These are phyloP conservation scores for Cavia aperea DNA, from an alignment of 2,113 vertebrate species.

Conservation along the genomic window DNA sequence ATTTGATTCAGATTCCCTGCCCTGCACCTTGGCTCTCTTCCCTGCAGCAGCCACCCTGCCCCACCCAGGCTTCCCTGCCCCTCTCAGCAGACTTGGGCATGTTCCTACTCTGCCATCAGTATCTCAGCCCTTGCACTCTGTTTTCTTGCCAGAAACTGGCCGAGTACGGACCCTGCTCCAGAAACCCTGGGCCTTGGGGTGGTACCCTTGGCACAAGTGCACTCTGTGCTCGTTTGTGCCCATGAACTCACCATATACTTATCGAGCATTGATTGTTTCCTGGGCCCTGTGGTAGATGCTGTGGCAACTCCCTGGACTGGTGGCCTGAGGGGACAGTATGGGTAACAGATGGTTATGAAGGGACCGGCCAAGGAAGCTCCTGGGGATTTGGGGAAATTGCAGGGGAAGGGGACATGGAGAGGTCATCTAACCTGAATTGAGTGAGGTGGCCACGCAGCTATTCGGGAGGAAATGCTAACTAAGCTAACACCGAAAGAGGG, in stretches of 20 bases:
- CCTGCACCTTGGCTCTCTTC: not conserved
- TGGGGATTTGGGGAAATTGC: not conserved
- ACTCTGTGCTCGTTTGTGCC: not conserved
- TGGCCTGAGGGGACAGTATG: not conserved
- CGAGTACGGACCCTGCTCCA: not conserved
- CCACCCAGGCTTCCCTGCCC: not conserved
- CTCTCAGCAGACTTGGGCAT: not conserved
- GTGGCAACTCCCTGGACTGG: not conserved
- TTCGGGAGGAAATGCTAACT: not conserved
- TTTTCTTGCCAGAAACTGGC: not conserved
- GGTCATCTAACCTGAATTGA: not conserved
- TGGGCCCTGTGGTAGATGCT: not conserved
- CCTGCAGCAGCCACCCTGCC: not conserved
- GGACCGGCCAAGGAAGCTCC: not conserved
- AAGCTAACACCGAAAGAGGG: not conserved
- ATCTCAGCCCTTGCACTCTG: not conserved
- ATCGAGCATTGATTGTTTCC: not conserved
- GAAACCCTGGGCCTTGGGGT: not conserved
- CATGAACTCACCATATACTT: not conserved
- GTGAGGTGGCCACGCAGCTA: not conserved
- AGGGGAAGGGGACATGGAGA: not conserved
- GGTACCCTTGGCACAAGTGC: not conserved
- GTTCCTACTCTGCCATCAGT: not conserved
- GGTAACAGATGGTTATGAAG: not conserved
- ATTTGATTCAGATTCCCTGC: not conserved